Evolutionary conservation across 2,888 invertebrate genomes (phyloP).

Genomic region (Conistra vaccinii): DNA sequence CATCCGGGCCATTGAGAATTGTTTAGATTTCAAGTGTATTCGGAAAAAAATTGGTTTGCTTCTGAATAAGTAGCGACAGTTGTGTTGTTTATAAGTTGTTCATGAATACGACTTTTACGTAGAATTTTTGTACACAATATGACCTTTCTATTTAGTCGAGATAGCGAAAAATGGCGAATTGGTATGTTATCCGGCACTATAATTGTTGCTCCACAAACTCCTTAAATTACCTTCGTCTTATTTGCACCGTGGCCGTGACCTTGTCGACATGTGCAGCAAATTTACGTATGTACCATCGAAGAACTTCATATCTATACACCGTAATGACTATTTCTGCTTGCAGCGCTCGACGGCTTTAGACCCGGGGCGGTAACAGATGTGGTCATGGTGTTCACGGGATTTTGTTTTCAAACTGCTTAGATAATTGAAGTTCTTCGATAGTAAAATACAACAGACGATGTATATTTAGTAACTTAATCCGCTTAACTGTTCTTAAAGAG

Average conservation of each 20-base stretch:
- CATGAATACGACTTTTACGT: not conserved
- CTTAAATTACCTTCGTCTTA: not conserved
- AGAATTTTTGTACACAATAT: not conserved
- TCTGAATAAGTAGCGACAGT: not conserved
- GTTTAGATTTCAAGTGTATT: not conserved
- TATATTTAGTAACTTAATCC: too few relatives aligned
- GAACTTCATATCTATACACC: too few relatives aligned
- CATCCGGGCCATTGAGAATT: not conserved
- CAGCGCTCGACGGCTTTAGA: too few relatives aligned
- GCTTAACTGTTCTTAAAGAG: too few relatives aligned
- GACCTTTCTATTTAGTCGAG: not conserved
- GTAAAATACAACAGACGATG: too few relatives aligned
- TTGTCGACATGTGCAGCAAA: not conserved
- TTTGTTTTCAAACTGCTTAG: too few relatives aligned
- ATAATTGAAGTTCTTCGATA: too few relatives aligned
- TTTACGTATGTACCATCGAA: too few relatives aligned
- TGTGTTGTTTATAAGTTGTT: not conserved
- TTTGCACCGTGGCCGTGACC: conserved; percentile 3
- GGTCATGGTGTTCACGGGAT: too few relatives aligned
- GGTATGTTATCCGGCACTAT: too few relatives aligned
- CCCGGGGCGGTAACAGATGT: too few relatives aligned
- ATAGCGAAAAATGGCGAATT: not conserved
- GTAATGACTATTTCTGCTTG: too few relatives aligned
- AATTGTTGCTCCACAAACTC: not conserved
- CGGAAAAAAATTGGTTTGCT: not conserved